Evolutionary conservation across 2,888 invertebrate species (phyloP).

Genomic region (Julus scanicus): DNA sequence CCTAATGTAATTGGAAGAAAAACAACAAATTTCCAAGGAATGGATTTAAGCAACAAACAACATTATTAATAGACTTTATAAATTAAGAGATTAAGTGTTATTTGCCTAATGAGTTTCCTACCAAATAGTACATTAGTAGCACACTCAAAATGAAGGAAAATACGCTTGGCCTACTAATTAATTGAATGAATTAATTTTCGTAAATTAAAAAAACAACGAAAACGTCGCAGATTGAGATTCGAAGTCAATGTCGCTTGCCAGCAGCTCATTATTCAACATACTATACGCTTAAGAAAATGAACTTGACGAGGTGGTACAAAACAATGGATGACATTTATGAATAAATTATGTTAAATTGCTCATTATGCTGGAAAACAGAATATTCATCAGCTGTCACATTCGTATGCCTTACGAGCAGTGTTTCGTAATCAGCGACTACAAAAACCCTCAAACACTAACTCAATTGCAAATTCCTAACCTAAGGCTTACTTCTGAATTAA

Average conservation of each 20-base stretch:
- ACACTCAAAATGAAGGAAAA: not conserved
- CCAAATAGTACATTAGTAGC: not conserved
- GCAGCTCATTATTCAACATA: conserved; percentile 12
- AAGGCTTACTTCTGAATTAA: no score
- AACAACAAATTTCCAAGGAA: not conserved
- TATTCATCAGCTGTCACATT: not conserved
- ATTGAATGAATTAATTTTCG: not conserved
- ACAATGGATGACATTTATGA: not conserved
- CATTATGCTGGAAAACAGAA: conserved; percentile 1
- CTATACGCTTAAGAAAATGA: not conserved
- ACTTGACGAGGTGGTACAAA: conserved; percentile 5
- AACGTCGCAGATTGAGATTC: not conserved
- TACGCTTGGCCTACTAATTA: not conserved
- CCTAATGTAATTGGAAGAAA: not conserved
- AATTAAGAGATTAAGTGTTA: not conserved
- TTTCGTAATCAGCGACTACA: no score
- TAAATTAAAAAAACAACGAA: not conserved
- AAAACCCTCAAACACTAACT: no score
- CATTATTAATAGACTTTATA: not conserved
- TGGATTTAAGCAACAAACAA: not conserved
- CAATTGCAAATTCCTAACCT: no score
- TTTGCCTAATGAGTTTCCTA: not conserved
- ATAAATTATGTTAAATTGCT: not conserved
- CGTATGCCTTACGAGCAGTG: not conserved
- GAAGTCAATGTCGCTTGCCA: not conserved